These are phyloP conservation scores for Dipus sagitta DNA, from an alignment of 2,797 vertebrate genomes.

Conservation along the genomic window DNA sequence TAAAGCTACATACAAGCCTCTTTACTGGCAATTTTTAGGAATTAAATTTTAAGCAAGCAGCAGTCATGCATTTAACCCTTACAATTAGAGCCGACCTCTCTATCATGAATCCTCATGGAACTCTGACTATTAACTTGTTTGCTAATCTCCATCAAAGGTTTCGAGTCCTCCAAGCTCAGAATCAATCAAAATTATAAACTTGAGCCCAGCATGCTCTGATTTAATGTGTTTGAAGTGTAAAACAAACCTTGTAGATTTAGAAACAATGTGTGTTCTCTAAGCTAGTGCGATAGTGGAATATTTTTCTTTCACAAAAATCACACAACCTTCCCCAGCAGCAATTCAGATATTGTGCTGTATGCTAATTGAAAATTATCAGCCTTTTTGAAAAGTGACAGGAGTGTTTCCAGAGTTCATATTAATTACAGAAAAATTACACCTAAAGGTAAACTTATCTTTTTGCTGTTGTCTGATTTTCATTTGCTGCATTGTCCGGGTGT, in stretches of 20 bases:
- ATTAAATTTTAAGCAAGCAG: neutral
- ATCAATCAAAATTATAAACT: conserved; percentile 3
- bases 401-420: conserved; percentile 15
- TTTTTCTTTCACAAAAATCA: neutral
- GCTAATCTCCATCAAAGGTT: neutral
- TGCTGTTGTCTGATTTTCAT: conserved; percentile 1
- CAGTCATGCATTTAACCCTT: neutral
- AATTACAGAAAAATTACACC: conserved; percentile 11
- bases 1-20: neutral
- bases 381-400: conserved; percentile 44
- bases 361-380: conserved; percentile 46
- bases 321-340: neutral
- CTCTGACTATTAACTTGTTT: neutral
- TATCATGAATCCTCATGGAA: neutral
- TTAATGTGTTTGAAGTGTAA: neutral
- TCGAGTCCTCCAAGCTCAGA: neutral
- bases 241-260: neutral
- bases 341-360: neutral
- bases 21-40: neutral
- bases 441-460: conserved; percentile 11
- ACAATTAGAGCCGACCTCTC: neutral
- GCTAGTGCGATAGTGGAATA: neutral
- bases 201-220: neutral
- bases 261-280: conserved; percentile 31
- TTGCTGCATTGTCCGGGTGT: conserved; percentile 8